Evolutionary conservation across 2,113 vertebrate genomes (phyloP).

Genomic region (Nicator chloris): DNA sequence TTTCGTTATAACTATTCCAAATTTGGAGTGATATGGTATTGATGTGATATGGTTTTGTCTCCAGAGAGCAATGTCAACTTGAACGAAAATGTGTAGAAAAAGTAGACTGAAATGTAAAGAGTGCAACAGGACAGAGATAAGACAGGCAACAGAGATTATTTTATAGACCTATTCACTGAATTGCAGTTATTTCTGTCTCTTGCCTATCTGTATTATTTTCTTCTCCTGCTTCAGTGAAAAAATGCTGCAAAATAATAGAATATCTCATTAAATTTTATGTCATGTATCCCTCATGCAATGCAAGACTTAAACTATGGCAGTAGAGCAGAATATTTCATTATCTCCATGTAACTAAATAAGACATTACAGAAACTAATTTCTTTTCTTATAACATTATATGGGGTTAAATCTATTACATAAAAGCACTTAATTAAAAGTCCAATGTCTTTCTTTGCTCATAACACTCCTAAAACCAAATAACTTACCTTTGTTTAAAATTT

Average conservation of each 20-base stretch:
- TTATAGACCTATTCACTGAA: background rate
- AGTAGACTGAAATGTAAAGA: background rate
- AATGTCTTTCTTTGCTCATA: background rate
- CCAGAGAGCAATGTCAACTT: background rate
- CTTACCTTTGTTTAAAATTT: background rate
- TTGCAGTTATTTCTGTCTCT: background rate
- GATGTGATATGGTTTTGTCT: background rate
- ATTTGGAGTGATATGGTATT: background rate
- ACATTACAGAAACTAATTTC: background rate
- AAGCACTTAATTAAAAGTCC: background rate
- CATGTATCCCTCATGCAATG: background rate
- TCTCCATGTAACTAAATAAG: background rate
- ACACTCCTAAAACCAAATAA: background rate
- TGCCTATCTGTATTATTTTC: background rate
- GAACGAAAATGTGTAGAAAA: background rate
- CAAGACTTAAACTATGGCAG: background rate
- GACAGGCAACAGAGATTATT: background rate
- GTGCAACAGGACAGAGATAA: background rate
- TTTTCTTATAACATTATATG: background rate
- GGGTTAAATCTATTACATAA: background rate
- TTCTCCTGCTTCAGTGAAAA: background rate
- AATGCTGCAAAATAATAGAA: background rate
- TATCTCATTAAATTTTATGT: background rate
- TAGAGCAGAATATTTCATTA: background rate
- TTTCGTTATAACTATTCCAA: background rate